Evolutionary conservation across 1,140 invertebrate species (phyloP).

Genomic region (Eumaeus atala): DNA sequence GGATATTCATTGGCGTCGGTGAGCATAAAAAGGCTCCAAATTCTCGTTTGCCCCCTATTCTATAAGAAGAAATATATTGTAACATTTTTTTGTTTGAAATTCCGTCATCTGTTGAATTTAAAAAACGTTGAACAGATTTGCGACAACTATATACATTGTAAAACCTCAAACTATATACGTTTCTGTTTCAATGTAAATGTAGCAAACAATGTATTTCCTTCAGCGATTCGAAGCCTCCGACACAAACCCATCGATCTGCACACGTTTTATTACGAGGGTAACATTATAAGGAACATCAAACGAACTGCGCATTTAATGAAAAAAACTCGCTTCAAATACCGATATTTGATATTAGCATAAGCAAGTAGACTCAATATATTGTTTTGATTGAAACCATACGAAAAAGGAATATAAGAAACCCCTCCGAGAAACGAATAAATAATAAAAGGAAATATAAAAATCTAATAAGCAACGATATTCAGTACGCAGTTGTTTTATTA

Average conservation of each 20-base stretch:
- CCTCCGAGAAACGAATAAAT: neutral
- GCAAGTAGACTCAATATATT: neutral
- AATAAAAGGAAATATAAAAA: no score
- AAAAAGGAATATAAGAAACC: conserved; percentile 1
- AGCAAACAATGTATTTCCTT: neutral
- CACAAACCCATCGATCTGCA: neutral
- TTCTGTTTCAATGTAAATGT: neutral
- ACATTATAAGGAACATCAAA: conserved; percentile 3
- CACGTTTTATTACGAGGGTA: conserved; percentile 1
- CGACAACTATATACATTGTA: no score
- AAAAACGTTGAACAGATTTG: no score
- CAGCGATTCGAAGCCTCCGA: neutral
- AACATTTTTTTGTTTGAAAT: no score
- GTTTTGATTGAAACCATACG: conserved; percentile 9
- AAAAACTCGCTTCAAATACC: neutral
- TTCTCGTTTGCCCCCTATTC: no score
- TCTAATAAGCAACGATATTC: no score
- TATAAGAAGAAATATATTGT: no score
- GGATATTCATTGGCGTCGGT: no score
- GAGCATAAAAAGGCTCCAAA: no score
- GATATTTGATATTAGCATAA: conserved; percentile 8
- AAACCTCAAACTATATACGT: no score
- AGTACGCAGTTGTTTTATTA: no score
- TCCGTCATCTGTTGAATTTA: no score
- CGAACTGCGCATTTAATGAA: conserved; percentile 4